Conservation (phyloP, 1,140 invertebrate species). For the Cotesia vestalis region DNA sequence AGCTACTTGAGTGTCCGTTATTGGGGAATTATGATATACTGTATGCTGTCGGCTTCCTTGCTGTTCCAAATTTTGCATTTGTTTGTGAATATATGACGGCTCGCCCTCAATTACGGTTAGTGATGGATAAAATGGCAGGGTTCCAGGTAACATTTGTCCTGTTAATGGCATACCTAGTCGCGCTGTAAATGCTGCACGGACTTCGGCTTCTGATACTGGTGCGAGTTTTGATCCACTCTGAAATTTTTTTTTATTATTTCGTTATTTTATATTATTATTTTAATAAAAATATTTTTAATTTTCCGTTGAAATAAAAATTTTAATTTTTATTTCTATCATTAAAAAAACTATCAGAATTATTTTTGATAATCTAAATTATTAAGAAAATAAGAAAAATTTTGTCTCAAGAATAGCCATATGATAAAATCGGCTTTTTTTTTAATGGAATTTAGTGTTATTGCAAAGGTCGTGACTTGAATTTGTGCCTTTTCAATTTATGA, state of each 20-base stretch:
- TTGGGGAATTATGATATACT: constrained; percentile 61
- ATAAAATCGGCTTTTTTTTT: too few relatives aligned
- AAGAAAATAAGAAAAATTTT: too few relatives aligned
- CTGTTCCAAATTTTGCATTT: constrained; percentile 71
- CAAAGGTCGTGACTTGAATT: too few relatives aligned
- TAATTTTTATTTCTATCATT: too few relatives aligned
- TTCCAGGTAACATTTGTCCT: constrained; percentile 76
- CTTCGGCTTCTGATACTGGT: constrained; percentile 80
- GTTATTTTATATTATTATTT: background rate
- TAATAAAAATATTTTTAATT: too few relatives aligned
- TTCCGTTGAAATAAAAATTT: too few relatives aligned
- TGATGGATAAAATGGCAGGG: constrained; percentile 79
- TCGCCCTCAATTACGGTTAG: constrained; percentile 72
- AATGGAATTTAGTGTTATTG: too few relatives aligned
- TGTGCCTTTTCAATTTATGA: too few relatives aligned
- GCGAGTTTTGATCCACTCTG: constrained; percentile 68
- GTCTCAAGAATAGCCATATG: too few relatives aligned
- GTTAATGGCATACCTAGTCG: constrained; percentile 78
- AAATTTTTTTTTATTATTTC: constrained; percentile 33
- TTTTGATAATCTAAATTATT: too few relatives aligned
- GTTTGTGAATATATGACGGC: constrained; percentile 68
- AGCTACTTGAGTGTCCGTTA: constrained; percentile 75
- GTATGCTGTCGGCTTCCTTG: constrained; percentile 55
- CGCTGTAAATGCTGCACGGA: constrained; percentile 77
- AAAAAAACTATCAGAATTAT: too few relatives aligned